Evolutionary conservation across 2,797 vertebrate species (phyloP).

Genomic region (Psittacula echo): DNA sequence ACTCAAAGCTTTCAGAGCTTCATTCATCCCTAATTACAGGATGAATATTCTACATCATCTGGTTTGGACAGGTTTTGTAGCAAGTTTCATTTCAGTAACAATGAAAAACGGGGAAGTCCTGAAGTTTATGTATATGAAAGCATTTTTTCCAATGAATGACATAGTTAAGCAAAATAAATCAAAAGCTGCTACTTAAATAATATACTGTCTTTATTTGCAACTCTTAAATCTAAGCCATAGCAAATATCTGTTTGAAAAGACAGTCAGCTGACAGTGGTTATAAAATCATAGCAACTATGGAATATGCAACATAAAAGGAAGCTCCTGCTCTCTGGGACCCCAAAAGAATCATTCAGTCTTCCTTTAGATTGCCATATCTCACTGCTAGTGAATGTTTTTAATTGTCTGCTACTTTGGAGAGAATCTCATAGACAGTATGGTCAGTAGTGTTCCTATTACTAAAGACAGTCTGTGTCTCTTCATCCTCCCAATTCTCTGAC

Average conservation of each 20-base stretch:
- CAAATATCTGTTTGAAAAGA: not conserved
- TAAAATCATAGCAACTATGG: not conserved
- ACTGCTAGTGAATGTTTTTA: not conserved
- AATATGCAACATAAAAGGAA: not conserved
- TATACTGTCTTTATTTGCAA: not conserved
- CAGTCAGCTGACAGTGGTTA: not conserved
- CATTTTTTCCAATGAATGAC: not conserved
- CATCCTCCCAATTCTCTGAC: not conserved
- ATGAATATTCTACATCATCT: not conserved
- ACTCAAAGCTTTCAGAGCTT: not conserved
- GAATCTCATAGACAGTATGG: not conserved
- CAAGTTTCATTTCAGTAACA: not conserved
- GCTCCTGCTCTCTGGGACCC: not conserved
- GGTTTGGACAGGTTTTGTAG: not conserved
- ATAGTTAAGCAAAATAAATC: not conserved
- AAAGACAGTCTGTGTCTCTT: not conserved
- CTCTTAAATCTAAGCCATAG: not conserved
- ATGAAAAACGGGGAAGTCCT: not conserved
- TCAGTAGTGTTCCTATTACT: not conserved
- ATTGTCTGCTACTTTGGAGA: not conserved
- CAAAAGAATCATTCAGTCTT: not conserved
- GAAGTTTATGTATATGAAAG: not conserved
- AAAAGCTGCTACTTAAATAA: not conserved
- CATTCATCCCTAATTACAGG: not conserved
- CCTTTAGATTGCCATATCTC: not conserved